phyloP scores from a whole-genome alignment of 2,888 invertebrate species.

The Eupithecia subfuscata region DNA sequence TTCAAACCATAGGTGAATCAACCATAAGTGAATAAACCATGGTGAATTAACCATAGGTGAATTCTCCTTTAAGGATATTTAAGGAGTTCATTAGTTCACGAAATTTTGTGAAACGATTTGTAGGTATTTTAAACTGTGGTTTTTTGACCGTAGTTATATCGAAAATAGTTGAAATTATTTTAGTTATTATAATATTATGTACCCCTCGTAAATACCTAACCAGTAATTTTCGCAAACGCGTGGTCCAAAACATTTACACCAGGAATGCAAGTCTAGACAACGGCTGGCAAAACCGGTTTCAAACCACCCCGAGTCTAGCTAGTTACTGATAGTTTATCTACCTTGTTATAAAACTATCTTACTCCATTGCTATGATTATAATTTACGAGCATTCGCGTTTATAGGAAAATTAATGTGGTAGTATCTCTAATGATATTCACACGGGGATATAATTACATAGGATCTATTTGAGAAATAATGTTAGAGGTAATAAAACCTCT shows the following conservation, averaged over 20 bases:
- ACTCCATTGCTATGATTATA: constrained; percentile 16
- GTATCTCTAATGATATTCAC: neutral
- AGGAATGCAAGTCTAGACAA: constrained; percentile 45
- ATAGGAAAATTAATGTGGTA: neutral
- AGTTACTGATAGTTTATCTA: constrained; percentile 15
- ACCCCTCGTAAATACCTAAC: neutral
- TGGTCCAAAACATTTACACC: constrained; percentile 28
- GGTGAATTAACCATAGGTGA: too few species aligned
- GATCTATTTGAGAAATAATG: neutral
- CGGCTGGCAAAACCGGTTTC: constrained; percentile 40
- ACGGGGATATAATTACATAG: neutral
- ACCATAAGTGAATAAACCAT: too few species aligned
- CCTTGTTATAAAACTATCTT: constrained; percentile 19
- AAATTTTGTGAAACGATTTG: too few species aligned
- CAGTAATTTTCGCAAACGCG: constrained; percentile 26
- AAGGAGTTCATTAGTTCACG: too few species aligned
- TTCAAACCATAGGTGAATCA: too few species aligned
- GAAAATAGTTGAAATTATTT: too few species aligned
- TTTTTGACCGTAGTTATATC: too few species aligned
- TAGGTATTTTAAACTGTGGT: too few species aligned
- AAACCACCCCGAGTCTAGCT: constrained; percentile 25
- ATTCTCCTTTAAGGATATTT: too few species aligned
- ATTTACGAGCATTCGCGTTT: neutral
- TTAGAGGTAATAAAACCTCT: neutral
- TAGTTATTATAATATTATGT: too few species aligned